A percentile compares a stretch with the other conserved stretches of the same genome.
Conservation (phyloP, 35 echinoderm and acorn worm genomes). For the Heliocidaris erythrogramma region DNA sequence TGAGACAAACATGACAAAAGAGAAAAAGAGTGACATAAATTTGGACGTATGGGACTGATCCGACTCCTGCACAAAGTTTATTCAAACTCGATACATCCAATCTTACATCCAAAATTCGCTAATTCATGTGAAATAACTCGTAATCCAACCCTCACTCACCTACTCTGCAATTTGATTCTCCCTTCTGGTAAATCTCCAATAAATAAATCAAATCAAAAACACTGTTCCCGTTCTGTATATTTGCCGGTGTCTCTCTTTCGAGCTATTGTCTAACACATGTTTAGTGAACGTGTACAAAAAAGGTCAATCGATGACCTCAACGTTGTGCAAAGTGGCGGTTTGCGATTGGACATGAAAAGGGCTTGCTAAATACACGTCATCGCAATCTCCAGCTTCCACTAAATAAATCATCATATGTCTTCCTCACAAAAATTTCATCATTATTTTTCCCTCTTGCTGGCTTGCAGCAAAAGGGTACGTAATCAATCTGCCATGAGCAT, state of each 20-base stretch:
- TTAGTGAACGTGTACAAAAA: slow-evolving; percentile 42
- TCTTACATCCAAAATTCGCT: neutral
- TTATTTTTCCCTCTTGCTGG: neutral
- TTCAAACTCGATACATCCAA: neutral
- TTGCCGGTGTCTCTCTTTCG: neutral
- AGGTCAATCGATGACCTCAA: slow-evolving; percentile 23
- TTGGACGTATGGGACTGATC: neutral
- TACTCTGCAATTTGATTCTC: neutral
- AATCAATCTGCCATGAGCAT: neutral
- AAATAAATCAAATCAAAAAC: neutral
- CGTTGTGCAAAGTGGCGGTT: slow-evolving; percentile 38
- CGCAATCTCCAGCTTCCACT: neutral
- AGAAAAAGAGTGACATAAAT: neutral
- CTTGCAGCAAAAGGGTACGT: neutral
- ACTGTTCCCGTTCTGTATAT: neutral
- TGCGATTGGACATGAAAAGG: slow-evolving; percentile 26
- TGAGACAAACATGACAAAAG: no score
- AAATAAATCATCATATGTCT: neutral
- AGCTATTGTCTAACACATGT: slow-evolving; percentile 14
- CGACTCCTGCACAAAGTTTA: neutral
- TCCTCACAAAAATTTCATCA: slow-evolving; percentile 19
- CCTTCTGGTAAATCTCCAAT: neutral
- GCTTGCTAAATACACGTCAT: slow-evolving; percentile 32
- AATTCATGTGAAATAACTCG: neutral
- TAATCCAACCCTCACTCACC: neutral